Evolutionary conservation across 2,113 vertebrate genomes (phyloP).

Genomic region (Leuciscus idus): DNA sequence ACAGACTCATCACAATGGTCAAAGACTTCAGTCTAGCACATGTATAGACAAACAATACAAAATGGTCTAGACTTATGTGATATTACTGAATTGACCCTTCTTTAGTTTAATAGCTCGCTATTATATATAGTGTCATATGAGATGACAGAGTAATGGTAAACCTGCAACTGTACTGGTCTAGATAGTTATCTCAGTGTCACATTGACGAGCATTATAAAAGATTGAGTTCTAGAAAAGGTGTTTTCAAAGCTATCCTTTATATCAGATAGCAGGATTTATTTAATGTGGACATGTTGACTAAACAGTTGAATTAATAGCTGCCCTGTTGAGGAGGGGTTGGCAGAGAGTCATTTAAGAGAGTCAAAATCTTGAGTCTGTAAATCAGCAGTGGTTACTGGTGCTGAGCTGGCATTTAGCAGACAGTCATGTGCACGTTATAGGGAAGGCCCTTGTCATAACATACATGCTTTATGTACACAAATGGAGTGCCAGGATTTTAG

Average conservation of each 20-base stretch:
- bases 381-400: slow-evolving; percentile 49
- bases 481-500: slow-evolving; percentile 45
- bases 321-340: slow-evolving; percentile 23
- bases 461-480: slow-evolving; percentile 60
- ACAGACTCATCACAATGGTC: not conserved
- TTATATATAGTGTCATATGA: slow-evolving; percentile 38
- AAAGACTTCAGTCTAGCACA: not conserved
- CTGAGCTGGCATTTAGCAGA: slow-evolving; percentile 44
- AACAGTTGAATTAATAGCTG: slow-evolving; percentile 44
- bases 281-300: slow-evolving; percentile 47
- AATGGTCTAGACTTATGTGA: not conserved
- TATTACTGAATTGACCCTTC: slow-evolving; percentile 10
- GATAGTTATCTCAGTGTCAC: slow-evolving; percentile 2
- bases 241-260: slow-evolving; percentile 28
- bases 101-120: slow-evolving; percentile 44
- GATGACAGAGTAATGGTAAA: slow-evolving; percentile 49
- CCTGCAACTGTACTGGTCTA: slow-evolving; percentile 28
- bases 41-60: not conserved
- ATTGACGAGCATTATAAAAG: not conserved
- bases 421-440: slow-evolving; percentile 55
- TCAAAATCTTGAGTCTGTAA: slow-evolving; percentile 47
- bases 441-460: slow-evolving; percentile 59
- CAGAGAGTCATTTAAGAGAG: slow-evolving; percentile 9
- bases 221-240: not conserved
- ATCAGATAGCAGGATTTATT: slow-evolving; percentile 38